Evolutionary conservation across 2,113 vertebrate species (phyloP), one percentile per base, ranked within the genome.

Genomic region (Stictonetta naevosa): DNA sequence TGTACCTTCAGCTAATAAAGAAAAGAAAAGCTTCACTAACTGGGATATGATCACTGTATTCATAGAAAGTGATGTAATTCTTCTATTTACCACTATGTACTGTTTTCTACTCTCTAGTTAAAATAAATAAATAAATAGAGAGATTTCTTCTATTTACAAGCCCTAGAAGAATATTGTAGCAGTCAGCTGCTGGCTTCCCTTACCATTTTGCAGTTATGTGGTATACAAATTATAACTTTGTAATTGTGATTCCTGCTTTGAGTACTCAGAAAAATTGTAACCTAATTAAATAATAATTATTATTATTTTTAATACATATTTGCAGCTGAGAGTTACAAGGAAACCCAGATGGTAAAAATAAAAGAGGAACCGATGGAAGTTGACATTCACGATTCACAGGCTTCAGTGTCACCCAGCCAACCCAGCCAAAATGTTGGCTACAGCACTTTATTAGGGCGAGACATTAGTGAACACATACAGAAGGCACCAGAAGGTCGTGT

Each of bases 361-460:
- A 99, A 99, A 98, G 98, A 98, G 71, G 99, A 99, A 73, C 99
- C 99, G 22, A 99, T 99, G 99, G 99, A 99, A 96, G 98, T 99
- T 85, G 99, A 99, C 97, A 98, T 99, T 53, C 98, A 98, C 11
- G 97, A 98, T 81, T 98, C 98, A 0, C 98, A 98, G 33, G 96
- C 98, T 55, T 98, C 98, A 2, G 93, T 96, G 74, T 99, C 99
- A 83, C 98, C 98, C 90, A 97, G 93, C 89, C 98, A 98, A 81
- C 96, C 98, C 85, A 96, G 93, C 94, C 98, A 98, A 90, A 98
- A 98, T 83, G 96, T 98, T 93, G 98, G 98, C 97, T 99, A 99
- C 97, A 98, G 99, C 98, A 98, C 99, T 98, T 99, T 99, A 98
- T 95, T 99, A 90, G 98, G 98, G 91, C 97, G 98, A 74, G 99